Evolutionary conservation across 2,888 invertebrate species (phyloP).

Genomic region (Metallyticus violacea): DNA sequence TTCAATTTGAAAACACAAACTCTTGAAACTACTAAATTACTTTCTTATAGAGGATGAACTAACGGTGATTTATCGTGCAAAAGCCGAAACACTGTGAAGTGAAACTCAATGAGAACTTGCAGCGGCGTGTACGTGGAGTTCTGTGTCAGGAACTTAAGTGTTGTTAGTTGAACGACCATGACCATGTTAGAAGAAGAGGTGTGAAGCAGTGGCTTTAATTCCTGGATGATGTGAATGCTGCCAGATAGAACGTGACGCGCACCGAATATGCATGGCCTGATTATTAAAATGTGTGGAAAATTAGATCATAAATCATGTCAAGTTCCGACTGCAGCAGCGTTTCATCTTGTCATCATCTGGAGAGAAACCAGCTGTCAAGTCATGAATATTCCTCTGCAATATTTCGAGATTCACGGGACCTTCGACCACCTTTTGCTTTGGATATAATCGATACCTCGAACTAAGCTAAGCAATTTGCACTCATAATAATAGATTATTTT

Average conservation of each 20-base stretch:
- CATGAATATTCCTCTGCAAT: background rate
- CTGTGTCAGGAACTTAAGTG: too few relatives aligned
- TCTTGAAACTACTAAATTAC: too few relatives aligned
- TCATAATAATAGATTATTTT: too few relatives aligned
- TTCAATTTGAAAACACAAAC: too few relatives aligned
- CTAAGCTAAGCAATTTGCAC: too few relatives aligned
- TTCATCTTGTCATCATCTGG: background rate
- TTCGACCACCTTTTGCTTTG: background rate
- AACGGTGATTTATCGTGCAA: too few relatives aligned
- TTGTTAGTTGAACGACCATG: too few relatives aligned
- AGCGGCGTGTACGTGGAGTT: too few relatives aligned
- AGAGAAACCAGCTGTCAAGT: background rate
- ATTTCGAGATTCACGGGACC: background rate
- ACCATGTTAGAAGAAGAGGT: background rate
- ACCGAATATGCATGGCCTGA: background rate
- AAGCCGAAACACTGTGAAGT: too few relatives aligned
- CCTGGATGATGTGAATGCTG: background rate
- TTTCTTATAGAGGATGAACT: too few relatives aligned
- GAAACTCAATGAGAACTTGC: too few relatives aligned
- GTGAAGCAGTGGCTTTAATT: background rate
- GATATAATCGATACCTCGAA: too few relatives aligned
- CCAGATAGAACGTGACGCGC: background rate
- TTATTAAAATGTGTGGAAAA: background rate
- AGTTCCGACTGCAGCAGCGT: background rate
- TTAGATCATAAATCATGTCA: background rate